These are phyloP conservation scores for Corythornis cristatus DNA, from an alignment of 2,113 vertebrate species.

Conservation along the genomic window DNA sequence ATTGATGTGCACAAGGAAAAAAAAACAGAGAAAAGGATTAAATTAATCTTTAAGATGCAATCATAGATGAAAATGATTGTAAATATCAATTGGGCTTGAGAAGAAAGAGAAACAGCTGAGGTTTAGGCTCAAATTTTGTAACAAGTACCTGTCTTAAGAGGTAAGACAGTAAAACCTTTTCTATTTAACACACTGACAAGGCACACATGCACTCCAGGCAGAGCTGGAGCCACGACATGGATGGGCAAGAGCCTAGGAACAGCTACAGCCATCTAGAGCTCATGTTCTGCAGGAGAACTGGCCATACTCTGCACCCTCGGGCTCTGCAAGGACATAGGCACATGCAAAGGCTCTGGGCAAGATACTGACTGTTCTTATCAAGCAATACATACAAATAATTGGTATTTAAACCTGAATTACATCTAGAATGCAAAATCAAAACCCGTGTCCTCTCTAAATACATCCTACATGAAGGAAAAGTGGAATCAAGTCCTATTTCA, in stretches of 20 bases:
- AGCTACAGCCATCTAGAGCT: neutral
- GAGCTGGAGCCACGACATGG: neutral
- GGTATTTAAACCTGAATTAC: neutral
- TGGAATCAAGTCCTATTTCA: neutral
- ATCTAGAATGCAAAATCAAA: neutral
- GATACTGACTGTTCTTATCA: neutral
- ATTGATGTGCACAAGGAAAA: neutral
- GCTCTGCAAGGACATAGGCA: neutral
- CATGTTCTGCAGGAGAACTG: neutral
- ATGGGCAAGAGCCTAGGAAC: neutral
- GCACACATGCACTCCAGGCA: neutral
- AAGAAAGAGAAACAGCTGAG: neutral
- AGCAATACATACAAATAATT: neutral
- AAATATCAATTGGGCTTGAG: slow-evolving; percentile 3
- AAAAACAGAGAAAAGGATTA: neutral
- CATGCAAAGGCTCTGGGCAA: neutral
- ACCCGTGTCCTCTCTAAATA: neutral
- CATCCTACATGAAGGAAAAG: neutral
- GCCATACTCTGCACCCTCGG: neutral
- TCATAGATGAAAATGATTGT: neutral
- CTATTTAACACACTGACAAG: neutral
- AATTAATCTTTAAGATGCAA: neutral
- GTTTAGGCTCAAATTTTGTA: neutral
- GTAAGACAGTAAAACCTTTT: too few species aligned
- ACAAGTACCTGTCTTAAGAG: too few species aligned